These are phyloP conservation scores for Drosophila triauraria DNA, from an alignment of 1,140 invertebrate genomes.

Conservation along the genomic window DNA sequence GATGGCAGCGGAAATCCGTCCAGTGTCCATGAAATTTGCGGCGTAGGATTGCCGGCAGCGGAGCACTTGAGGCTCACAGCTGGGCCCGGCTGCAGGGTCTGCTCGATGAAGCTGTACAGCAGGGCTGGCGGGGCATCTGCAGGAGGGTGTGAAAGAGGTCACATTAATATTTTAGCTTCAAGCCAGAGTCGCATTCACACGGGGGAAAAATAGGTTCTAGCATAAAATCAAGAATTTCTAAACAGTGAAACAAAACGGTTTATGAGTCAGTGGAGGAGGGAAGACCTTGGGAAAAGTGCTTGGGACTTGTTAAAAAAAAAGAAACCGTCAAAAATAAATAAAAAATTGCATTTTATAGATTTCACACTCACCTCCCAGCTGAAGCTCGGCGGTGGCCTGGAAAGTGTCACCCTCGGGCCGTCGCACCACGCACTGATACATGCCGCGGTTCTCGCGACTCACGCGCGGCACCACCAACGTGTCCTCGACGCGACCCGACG, in stretches of 20 bases:
- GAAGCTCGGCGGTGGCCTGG: slow-evolving; percentile 92
- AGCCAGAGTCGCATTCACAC: slow-evolving; percentile 7
- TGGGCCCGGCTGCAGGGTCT: slow-evolving; percentile 93
- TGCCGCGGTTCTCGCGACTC: slow-evolving; percentile 91
- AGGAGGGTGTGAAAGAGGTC: slow-evolving; percentile 60
- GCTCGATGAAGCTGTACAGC: slow-evolving; percentile 93
- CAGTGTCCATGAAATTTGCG: slow-evolving; percentile 92
- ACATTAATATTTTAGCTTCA: slow-evolving; percentile 75
- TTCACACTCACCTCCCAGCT: slow-evolving; percentile 89
- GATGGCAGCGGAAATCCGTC: slow-evolving; percentile 92
- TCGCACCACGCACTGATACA: slow-evolving; percentile 94
- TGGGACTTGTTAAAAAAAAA: background rate
- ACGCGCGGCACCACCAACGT: slow-evolving; percentile 89
- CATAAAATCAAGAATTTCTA: slow-evolving; percentile 9
- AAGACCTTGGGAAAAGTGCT: background rate
- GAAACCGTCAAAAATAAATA: too few relatives aligned
- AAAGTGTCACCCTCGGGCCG: slow-evolving; percentile 91
- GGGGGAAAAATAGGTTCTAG: slow-evolving; percentile 1
- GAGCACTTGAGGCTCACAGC: slow-evolving; percentile 94
- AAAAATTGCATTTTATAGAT: too few relatives aligned
- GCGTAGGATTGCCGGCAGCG: slow-evolving; percentile 94
- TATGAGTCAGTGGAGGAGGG: background rate
- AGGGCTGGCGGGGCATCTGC: slow-evolving; percentile 93
- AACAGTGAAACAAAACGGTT: background rate
- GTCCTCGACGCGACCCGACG: slow-evolving; percentile 88